Conservation (phyloP, 2,888 invertebrate species). For the Pinctada fucata region DNA sequence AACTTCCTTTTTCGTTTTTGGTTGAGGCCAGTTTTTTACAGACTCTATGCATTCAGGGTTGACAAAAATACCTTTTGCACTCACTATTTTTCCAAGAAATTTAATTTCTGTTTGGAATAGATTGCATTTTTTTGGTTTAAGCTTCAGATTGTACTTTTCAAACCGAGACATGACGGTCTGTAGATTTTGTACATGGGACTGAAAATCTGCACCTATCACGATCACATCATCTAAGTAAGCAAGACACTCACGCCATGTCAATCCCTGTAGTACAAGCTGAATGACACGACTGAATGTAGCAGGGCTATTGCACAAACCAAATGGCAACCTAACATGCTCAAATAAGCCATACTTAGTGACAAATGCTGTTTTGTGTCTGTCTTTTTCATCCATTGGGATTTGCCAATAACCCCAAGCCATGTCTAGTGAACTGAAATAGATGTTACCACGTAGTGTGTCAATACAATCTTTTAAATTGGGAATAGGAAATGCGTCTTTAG, state of each 20-base stretch:
- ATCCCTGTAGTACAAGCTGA: constrained; percentile 13
- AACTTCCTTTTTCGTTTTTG: constrained; percentile 36
- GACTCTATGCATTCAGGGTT: neutral
- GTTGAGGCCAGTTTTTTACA: constrained; percentile 42
- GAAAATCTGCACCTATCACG: constrained; percentile 9
- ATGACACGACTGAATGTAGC: constrained; percentile 18
- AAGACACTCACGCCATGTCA: constrained; percentile 27
- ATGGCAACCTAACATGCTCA: constrained; percentile 19
- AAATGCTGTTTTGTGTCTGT: constrained; percentile 39
- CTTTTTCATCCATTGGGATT: constrained; percentile 28
- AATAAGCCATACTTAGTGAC: constrained; percentile 31
- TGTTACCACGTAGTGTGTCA: constrained; percentile 38
- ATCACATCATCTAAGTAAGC: constrained; percentile 29
- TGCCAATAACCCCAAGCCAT: constrained; percentile 50
- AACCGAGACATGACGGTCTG: constrained; percentile 4
- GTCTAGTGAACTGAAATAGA: constrained; percentile 43
- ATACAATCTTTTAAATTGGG: constrained; percentile 42
- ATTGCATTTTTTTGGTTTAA: constrained; percentile 41
- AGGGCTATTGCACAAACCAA: constrained; percentile 32
- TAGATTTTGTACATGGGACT: neutral
- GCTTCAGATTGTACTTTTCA: constrained; percentile 17
- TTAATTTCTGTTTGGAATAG: constrained; percentile 36
- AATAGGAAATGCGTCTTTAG: constrained; percentile 43
- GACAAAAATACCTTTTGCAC: constrained; percentile 22
- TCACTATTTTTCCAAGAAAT: constrained; percentile 35